phyloP scores from a whole-genome alignment of 2,797 vertebrate genomes.

The Euthynnus affinis region DNA sequence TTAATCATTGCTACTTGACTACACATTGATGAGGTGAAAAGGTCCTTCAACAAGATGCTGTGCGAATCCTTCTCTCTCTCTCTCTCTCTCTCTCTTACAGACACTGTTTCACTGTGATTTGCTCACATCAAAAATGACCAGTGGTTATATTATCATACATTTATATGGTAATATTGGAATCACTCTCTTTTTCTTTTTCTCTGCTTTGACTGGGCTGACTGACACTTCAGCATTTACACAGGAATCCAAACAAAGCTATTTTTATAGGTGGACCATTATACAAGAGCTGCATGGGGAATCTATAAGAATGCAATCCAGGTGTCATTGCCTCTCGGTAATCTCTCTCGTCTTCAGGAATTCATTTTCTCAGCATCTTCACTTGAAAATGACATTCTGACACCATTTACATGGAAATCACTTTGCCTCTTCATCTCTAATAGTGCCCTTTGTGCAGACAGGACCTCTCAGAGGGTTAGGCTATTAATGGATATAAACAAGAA shows the following conservation, averaged over 20 bases:
- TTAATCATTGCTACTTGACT: slow-evolving; percentile 40
- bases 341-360: slow-evolving; percentile 81
- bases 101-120: slow-evolving; percentile 54
- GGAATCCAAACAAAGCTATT: slow-evolving; percentile 81
- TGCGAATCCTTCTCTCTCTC: neutral
- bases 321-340: slow-evolving; percentile 80
- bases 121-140: slow-evolving; percentile 63
- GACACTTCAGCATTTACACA: slow-evolving; percentile 71
- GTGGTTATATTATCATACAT: slow-evolving; percentile 77
- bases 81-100: neutral
- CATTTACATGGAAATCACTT: slow-evolving; percentile 89
- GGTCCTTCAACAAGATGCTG: neutral
- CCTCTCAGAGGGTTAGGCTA: slow-evolving; percentile 72
- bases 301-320: slow-evolving; percentile 81
- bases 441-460: slow-evolving; percentile 71
- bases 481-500: slow-evolving; percentile 65
- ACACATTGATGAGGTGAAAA: slow-evolving; percentile 32
- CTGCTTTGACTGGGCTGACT: slow-evolving; percentile 64
- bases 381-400: slow-evolving; percentile 83
- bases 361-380: slow-evolving; percentile 82
- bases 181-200: slow-evolving; percentile 51
- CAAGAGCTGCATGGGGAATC: slow-evolving; percentile 75
- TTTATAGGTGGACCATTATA: slow-evolving; percentile 82
- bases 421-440: slow-evolving; percentile 77
- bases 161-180: slow-evolving; percentile 72